A percentile compares a stretch with the other conserved stretches of the same genome.
These are phyloP conservation scores for Drosophila recens DNA, from an alignment of 2,888 invertebrate genomes.

Conservation along the genomic window DNA sequence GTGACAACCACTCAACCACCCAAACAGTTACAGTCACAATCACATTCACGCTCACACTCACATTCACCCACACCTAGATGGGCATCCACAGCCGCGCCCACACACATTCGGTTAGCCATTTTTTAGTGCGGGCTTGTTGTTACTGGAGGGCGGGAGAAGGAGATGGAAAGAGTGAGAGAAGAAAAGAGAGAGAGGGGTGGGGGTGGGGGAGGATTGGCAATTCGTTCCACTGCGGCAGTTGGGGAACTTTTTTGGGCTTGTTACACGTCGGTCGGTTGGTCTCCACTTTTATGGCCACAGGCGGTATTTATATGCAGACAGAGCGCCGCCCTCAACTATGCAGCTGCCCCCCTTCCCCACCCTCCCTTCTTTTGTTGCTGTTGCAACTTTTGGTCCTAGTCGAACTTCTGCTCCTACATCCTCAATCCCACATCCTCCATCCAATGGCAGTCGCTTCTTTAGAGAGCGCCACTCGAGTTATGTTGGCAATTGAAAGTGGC, in stretches of 20 bases:
- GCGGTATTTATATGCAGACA: constrained; percentile 84
- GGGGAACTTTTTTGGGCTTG: constrained; percentile 59
- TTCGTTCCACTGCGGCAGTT: constrained; percentile 49
- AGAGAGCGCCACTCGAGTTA: constrained; percentile 71
- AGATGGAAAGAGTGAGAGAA: not conserved
- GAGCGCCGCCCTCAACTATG: constrained; percentile 61
- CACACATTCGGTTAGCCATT: constrained; percentile 79
- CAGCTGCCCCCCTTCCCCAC: constrained; percentile 11
- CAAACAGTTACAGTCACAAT: constrained; percentile 32
- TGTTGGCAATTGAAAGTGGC: constrained; percentile 83
- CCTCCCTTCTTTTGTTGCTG: not conserved
- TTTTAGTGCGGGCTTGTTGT: constrained; percentile 64
- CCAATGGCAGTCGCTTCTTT: constrained; percentile 47
- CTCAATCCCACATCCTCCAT: not conserved
- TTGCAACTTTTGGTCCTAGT: constrained; percentile 1
- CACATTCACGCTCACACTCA: constrained; percentile 21
- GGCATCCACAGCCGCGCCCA: constrained; percentile 73
- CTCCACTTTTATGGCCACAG: constrained; percentile 84
- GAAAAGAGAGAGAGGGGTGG: too few species aligned
- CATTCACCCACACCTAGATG: constrained; percentile 16
- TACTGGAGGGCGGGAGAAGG: not conserved
- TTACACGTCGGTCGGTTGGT: constrained; percentile 82
- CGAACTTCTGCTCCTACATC: constrained; percentile 7
- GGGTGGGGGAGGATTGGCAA: constrained; percentile 36
- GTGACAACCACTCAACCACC: constrained; percentile 49